phyloP scores from a whole-genome alignment of 92 coral and sea anemone species.

The Porites lobata region DNA sequence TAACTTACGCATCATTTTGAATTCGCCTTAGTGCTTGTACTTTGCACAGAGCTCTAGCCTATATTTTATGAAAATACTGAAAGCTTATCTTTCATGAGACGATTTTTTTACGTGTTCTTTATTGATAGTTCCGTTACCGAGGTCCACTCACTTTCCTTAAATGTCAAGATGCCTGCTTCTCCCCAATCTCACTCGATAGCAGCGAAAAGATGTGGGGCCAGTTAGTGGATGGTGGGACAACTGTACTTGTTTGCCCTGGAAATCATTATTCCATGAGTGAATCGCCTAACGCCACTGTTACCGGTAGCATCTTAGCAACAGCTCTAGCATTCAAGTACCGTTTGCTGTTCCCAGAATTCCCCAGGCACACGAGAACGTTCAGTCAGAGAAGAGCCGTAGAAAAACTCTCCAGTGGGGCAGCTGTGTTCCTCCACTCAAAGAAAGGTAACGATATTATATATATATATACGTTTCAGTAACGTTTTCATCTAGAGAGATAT shows the following conservation, averaged over 20 bases:
- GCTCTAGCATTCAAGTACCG: conserved; percentile 66
- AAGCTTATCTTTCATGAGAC: no score
- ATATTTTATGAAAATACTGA: no score
- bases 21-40: no score
- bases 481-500: no score
- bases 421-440: conserved; percentile 52
- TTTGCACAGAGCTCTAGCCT: no score
- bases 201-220: conserved; percentile 71
- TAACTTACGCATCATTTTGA: no score
- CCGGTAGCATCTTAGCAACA: conserved; percentile 74
- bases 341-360: conserved; percentile 48
- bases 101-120: neutral
- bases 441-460: conserved; percentile 42
- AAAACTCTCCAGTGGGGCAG: conserved; percentile 48
- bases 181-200: conserved; percentile 26
- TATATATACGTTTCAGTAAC: no score
- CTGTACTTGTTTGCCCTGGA: conserved; percentile 72
- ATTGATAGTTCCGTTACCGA: conserved; percentile 56
- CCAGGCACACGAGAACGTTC: conserved; percentile 38
- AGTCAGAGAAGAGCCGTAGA: conserved; percentile 63
- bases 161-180: conserved; percentile 51
- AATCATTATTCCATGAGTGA: conserved; percentile 79
- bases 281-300: conserved; percentile 62
- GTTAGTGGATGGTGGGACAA: conserved; percentile 63
- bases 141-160: conserved; percentile 69